Evolutionary conservation across 2,113 vertebrate species (phyloP).

Genomic region (Rhineura floridana): DNA sequence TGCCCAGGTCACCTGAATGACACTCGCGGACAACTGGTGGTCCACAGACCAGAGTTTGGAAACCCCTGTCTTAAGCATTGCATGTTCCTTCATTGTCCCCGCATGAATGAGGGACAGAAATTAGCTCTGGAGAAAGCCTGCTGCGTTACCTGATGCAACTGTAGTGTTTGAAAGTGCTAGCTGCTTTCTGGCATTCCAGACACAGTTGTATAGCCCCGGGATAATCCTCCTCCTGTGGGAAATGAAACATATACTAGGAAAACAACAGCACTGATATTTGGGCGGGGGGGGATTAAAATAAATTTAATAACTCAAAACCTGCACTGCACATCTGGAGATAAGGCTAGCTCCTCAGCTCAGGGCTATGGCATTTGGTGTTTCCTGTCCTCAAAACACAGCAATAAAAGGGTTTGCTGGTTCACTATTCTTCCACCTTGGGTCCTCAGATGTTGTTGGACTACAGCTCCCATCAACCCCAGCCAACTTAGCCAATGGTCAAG

Average conservation of each 20-base stretch:
- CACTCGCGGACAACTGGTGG: no score
- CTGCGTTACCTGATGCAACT: constrained; percentile 93
- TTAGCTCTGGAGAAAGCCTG: not conserved
- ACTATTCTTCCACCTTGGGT: no score
- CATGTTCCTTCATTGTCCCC: not conserved
- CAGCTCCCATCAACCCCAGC: no score
- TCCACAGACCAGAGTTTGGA: no score
- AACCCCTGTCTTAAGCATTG: no score
- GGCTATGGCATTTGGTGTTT: not conserved
- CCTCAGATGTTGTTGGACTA: no score
- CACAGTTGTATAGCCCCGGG: constrained; percentile 98
- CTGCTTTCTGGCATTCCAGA: constrained; percentile 96
- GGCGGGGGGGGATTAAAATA: no score
- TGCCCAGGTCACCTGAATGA: no score
- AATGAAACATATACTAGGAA: constrained; percentile 40
- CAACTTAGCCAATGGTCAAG: no score
- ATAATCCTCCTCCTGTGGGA: constrained; percentile 93
- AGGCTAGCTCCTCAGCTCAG: not conserved
- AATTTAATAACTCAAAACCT: no score
- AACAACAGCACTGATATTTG: not conserved
- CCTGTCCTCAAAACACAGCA: not conserved
- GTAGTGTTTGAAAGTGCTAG: constrained; percentile 99
- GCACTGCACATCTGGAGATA: not conserved
- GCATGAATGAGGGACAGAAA: not conserved
- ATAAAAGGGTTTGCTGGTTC: not conserved